Evolutionary conservation across 2,113 vertebrate genomes (phyloP).

Genomic region (Chaetodon trifascialis): DNA sequence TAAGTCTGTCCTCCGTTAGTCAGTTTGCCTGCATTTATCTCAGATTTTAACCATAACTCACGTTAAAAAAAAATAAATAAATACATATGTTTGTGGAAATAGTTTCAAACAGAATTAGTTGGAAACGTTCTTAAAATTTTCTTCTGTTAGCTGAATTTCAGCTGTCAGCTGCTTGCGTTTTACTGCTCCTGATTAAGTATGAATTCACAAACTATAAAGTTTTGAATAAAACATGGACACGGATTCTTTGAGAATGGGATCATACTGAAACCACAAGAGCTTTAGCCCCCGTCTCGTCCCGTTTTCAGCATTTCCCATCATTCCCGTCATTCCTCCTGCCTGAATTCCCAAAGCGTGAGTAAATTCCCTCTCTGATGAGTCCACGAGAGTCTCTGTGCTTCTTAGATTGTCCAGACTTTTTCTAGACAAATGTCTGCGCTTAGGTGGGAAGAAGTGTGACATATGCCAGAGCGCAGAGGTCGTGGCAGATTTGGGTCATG

Average conservation of each 20-base stretch:
- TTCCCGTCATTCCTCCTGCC: slow-evolving; percentile 36
- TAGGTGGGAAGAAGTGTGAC: slow-evolving; percentile 60
- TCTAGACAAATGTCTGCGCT: slow-evolving; percentile 43
- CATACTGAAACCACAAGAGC: slow-evolving; percentile 1
- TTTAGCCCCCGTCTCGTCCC: background rate
- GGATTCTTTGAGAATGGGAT: slow-evolving; percentile 39
- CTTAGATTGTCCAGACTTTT: slow-evolving; percentile 43
- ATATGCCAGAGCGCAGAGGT: slow-evolving; percentile 70
- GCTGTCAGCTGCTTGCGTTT: background rate
- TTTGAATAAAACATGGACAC: slow-evolving; percentile 37
- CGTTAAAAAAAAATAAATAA: background rate
- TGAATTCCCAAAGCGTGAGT: slow-evolving; percentile 46
- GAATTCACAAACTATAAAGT: slow-evolving; percentile 3
- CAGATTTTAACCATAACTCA: background rate
- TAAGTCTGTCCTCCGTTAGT: background rate
- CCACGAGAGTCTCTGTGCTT: slow-evolving; percentile 19
- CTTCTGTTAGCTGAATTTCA: background rate
- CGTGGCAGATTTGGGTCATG: slow-evolving; percentile 58
- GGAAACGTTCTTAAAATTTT: background rate
- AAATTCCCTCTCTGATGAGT: slow-evolving; percentile 49
- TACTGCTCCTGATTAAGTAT: slow-evolving; percentile 1
- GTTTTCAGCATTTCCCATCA: slow-evolving; percentile 37
- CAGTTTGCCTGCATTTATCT: background rate
- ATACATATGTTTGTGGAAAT: background rate
- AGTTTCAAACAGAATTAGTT: background rate